Evolutionary conservation across 2,888 invertebrate species (phyloP), one percentile per base, ranked within the genome.

Genomic region (Chrysolina americana): DNA sequence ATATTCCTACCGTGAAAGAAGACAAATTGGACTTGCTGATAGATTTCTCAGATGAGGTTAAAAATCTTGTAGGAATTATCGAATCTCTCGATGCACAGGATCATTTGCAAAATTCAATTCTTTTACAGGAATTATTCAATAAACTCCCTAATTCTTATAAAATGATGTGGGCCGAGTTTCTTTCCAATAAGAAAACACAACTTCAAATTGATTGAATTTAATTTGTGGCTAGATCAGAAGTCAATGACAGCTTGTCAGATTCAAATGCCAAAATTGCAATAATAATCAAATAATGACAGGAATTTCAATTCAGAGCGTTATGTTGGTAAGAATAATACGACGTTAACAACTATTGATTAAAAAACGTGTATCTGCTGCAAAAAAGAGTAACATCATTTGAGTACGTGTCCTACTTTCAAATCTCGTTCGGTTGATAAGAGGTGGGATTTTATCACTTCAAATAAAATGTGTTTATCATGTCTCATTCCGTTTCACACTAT

Each of bases 401-500:
- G n/a, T n/a, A n/a, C n/a, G n/a, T n/a, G 17, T 3, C 5, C 6
- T 19, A 19, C 53, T 44, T 65, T 41, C 21, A 47, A 19, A 65
- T 44, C 44, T 19, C 15, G 41, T 15, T 47, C 19, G 9, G 48
- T 21, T 6, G 19, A 65, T 13, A 47, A 65, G 15, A 41, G 65
- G 21, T 44, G 13, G 44, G n/a, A 15, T 64, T 64, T 64, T 65
- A 13, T 41, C 5, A 65, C 65, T 41, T 65, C 65, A 44, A 41
- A 65, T 44, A 65, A 65, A 70, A 8, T 21, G 71, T 71, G 41
- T 15, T 19, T n/a, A n/a, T n/a, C n/a, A n/a, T 48, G 48, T 4
- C 48, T 48, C 3, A 15, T 48, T 8, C n/a, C 15, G 6, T n/a
- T 48, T 48, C 48, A 48, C 13, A 48, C 3, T 48, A 13, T 48